Percentiles rank a stretch among this genome's conserved stretches.
Conservation (phyloP, 2,113 vertebrate genomes). For the Cololabis saira region DNA sequence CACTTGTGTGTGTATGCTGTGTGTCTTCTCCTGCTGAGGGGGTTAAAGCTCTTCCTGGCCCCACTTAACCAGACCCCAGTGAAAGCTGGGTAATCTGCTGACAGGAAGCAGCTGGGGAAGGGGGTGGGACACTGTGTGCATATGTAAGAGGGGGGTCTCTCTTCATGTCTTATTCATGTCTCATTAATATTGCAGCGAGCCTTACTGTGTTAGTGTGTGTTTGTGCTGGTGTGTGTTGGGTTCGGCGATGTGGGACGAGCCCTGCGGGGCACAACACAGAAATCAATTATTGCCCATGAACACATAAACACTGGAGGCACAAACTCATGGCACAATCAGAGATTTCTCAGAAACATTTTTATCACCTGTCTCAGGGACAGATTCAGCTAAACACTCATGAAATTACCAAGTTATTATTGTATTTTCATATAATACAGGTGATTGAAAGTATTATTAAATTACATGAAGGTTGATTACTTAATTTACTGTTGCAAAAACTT, state of each 20-base stretch:
- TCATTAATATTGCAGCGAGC: slow-evolving; percentile 82
- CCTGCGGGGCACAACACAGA: slow-evolving; percentile 72
- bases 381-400: background rate
- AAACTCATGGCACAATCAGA: slow-evolving; percentile 46
- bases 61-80: slow-evolving; percentile 77
- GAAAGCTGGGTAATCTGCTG: slow-evolving; percentile 81
- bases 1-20: slow-evolving; percentile 3
- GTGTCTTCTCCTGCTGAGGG: slow-evolving; percentile 66
- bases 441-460: slow-evolving; percentile 6
- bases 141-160: slow-evolving; percentile 76
- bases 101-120: slow-evolving; percentile 81
- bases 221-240: slow-evolving; percentile 16
- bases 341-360: slow-evolving; percentile 59
- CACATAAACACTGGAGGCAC: slow-evolving; percentile 72
- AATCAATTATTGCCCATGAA: slow-evolving; percentile 81
- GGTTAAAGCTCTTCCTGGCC: slow-evolving; percentile 83
- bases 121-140: slow-evolving; percentile 75
- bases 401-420: background rate
- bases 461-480: background rate
- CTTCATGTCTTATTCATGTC: slow-evolving; percentile 84
- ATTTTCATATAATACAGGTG: slow-evolving; percentile 2
- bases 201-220: slow-evolving; percentile 45
- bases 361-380: slow-evolving; percentile 36
- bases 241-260: slow-evolving; percentile 67
- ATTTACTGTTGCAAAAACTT: slow-evolving; percentile 15